Conservation (phyloP, 30 jellyfish, hydroid and myxozoan genomes). For the Mastigias papua region DNA sequence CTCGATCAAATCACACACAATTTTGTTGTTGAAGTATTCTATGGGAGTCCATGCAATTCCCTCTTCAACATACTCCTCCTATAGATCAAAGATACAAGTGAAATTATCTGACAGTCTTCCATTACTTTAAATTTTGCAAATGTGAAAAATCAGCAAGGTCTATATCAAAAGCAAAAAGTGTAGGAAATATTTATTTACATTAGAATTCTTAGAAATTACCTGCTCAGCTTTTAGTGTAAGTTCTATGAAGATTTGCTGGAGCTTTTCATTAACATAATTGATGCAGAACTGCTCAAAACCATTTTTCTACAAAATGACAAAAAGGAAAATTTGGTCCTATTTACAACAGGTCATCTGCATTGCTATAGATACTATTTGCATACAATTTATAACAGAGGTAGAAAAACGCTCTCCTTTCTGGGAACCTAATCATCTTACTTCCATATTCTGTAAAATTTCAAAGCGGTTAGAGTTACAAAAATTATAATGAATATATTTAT, state of each 20-base stretch:
- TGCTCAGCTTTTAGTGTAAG: constrained; percentile 98
- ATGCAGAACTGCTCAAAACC: constrained; percentile 99
- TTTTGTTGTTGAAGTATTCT: constrained; percentile 95
- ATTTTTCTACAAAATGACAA: constrained; percentile 78
- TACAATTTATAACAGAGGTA: too few species aligned
- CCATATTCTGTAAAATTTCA: too few species aligned
- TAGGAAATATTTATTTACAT: background rate
- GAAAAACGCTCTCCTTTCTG: too few species aligned
- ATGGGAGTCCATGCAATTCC: constrained; percentile 99
- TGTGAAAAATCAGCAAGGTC: too few species aligned
- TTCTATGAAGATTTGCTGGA: constrained; percentile 99
- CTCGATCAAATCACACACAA: constrained; percentile 98
- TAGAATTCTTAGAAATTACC: constrained; percentile 46
- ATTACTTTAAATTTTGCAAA: background rate
- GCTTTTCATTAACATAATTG: constrained; percentile 96
- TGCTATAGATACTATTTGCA: too few species aligned
- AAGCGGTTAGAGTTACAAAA: too few species aligned
- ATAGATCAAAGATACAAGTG: background rate
- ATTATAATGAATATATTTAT: too few species aligned
- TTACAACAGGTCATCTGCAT: too few species aligned
- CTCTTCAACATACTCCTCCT: constrained; percentile 99
- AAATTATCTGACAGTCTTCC: background rate
- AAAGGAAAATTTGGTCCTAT: too few species aligned
- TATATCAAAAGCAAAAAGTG: background rate
- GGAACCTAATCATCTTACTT: too few species aligned